A percentile compares a stretch with the other conserved stretches of the same genome.
These are phyloP conservation scores for Epinotia nisella DNA, from an alignment of 2,888 invertebrate genomes.

Conservation along the genomic window DNA sequence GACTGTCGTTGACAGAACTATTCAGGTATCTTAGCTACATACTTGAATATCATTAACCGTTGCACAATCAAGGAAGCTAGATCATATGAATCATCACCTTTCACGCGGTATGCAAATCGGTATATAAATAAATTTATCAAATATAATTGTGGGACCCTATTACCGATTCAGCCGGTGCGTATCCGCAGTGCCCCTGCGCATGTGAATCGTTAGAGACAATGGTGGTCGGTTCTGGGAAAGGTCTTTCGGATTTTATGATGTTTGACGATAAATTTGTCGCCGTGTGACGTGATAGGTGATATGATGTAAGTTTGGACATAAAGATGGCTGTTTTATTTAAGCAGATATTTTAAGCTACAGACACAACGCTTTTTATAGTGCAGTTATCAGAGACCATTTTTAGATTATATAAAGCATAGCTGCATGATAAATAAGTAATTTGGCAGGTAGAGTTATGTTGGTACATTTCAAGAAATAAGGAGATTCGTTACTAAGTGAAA, in stretches of 20 bases:
- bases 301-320: slow-evolving; percentile 22
- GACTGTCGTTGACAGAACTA: not conserved
- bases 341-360: not conserved
- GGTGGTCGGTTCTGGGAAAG: slow-evolving; percentile 83
- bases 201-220: slow-evolving; percentile 79
- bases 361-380: not conserved
- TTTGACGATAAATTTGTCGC: slow-evolving; percentile 67
- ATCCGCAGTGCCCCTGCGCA: slow-evolving; percentile 77
- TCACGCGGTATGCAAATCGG: slow-evolving; percentile 76
- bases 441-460: not conserved
- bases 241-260: slow-evolving; percentile 74
- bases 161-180: slow-evolving; percentile 78
- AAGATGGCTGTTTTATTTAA: not conserved
- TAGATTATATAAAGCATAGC: too few relatives aligned
- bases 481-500: not conserved
- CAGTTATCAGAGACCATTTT: not conserved
- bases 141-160: slow-evolving; percentile 84
- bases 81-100: slow-evolving; percentile 55
- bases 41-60: slow-evolving; percentile 5
- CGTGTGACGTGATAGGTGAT: slow-evolving; percentile 27
- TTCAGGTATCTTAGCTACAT: not conserved
- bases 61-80: slow-evolving; percentile 35
- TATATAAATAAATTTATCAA: slow-evolving; percentile 82
- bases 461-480: not conserved
- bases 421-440: too few relatives aligned